Evolutionary conservation across 2,888 invertebrate species (phyloP).

Genomic region (Drosophila buzzatii): DNA sequence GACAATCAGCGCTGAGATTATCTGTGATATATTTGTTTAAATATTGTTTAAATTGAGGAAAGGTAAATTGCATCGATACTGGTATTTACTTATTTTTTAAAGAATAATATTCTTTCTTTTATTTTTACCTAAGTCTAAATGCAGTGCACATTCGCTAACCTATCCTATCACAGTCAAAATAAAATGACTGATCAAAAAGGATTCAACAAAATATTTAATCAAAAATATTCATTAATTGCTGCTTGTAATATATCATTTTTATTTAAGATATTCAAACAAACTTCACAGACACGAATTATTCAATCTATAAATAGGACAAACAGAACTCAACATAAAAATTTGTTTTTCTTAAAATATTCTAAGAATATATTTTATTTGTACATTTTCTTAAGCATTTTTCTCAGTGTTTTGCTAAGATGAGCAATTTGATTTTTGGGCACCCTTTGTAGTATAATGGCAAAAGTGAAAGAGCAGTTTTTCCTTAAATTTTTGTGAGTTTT

Average conservation of each 20-base stretch:
- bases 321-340: background rate
- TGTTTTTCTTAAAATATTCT: background rate
- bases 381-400: background rate
- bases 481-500: constrained; percentile 3
- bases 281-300: background rate
- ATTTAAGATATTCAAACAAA: background rate
- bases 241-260: background rate
- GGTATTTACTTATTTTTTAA: no score
- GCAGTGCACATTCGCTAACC: no score
- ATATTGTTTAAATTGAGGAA: no score
- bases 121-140: no score
- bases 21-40: no score
- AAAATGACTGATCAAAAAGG: no score
- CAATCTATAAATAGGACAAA: background rate
- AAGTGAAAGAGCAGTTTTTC: constrained; percentile 21
- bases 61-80: no score
- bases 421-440: constrained; percentile 54
- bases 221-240: no score
- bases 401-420: constrained; percentile 23
- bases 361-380: background rate
- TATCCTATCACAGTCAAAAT: no score
- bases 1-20: no score
- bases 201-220: no score
- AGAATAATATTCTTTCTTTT: no score
- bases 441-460: constrained; percentile 31